Evolutionary conservation across 2,797 vertebrate genomes (phyloP), one percentile per base, ranked within the genome.

Genomic region (Acropternis orthonyx): DNA sequence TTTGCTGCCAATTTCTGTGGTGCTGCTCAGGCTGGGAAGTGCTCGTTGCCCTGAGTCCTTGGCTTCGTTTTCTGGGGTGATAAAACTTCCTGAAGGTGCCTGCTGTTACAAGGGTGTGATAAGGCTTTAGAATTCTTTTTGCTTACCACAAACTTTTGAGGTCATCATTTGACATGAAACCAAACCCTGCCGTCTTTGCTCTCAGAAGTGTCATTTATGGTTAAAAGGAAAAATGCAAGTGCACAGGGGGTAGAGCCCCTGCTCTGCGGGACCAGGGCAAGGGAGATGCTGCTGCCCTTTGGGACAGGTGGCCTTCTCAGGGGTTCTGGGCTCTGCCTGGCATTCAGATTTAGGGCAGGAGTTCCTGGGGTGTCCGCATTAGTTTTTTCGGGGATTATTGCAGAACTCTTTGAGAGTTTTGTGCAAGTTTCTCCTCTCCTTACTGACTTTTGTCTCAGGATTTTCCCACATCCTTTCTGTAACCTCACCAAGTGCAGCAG

Each of bases 91-190:
- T 43, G 17, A 83, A 85, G 58, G 65, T 85, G 67, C 28, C 41
- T 76, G 18, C 8, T 68, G 39, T 55, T 62, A 78, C 36, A 58
- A 24, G 78, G 44, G 19, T 17, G 23, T 65, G 74, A 71, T 59
- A 24, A 26, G 73, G 48, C 80, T 85, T 76, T 95, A 14, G 84
- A 66, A 69, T 79, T 67, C 90, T 88, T 66, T 7, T 6, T 93
- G 75, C 92, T 93, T 87, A 83, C 87, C 56, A 69, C 54, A 84
- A 71, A 58, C n/a, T 93, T 84, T 78, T 55, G 80, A 76, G 59
- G 76, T 80, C 67, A 69, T 92, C 86, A 76, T 54, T 63, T 74
- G 51, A 78, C 34, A 46, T 80, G 78, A 88, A 89, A 91, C 58
- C 52, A 73, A 93, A 65, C 72, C 55, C 39, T 6, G 52, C 56